Evolutionary conservation across 2,797 vertebrate species (phyloP).

Genomic region (Gymnoscopelus braueri): DNA sequence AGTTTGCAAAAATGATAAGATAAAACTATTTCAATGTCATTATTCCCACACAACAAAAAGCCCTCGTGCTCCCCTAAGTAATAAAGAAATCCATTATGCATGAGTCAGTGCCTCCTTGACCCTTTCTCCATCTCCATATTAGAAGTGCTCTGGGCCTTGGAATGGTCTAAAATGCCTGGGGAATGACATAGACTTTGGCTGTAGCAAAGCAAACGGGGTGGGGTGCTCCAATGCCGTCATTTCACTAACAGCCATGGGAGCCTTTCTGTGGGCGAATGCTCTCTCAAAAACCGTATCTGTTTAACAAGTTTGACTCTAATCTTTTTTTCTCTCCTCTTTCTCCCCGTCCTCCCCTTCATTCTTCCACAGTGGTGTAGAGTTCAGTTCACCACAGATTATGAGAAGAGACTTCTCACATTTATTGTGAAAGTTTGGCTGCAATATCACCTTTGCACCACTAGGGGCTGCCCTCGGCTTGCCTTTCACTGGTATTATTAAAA

Average conservation of each 20-base stretch:
- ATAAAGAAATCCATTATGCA: constrained; percentile 55
- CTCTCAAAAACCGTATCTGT: constrained; percentile 3
- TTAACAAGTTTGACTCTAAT: background rate
- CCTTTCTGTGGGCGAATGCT: constrained; percentile 31
- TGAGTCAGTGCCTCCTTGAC: constrained; percentile 31
- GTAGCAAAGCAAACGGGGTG: constrained; percentile 48
- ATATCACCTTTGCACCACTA: constrained; percentile 41
- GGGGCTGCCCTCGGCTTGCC: constrained; percentile 23
- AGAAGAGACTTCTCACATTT: too few relatives aligned
- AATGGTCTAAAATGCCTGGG: constrained; percentile 66
- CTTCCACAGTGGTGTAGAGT: constrained; percentile 25
- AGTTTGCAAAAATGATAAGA: background rate
- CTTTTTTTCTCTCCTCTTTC: constrained; percentile 14
- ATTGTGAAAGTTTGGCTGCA: constrained; percentile 28
- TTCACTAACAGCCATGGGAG: constrained; percentile 39
- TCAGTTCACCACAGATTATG: too few relatives aligned
- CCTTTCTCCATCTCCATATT: constrained; percentile 36
- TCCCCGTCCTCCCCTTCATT: constrained; percentile 7
- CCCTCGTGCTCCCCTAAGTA: constrained; percentile 12
- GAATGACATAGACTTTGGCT: constrained; percentile 74
- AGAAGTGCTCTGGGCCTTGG: constrained; percentile 46
- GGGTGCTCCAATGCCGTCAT: constrained; percentile 56
- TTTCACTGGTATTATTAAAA: background rate
- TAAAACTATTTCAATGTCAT: constrained; percentile 2
- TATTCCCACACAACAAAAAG: constrained; percentile 10